Conservation (phyloP, 2,888 invertebrate species). For the Arge pagana region DNA sequence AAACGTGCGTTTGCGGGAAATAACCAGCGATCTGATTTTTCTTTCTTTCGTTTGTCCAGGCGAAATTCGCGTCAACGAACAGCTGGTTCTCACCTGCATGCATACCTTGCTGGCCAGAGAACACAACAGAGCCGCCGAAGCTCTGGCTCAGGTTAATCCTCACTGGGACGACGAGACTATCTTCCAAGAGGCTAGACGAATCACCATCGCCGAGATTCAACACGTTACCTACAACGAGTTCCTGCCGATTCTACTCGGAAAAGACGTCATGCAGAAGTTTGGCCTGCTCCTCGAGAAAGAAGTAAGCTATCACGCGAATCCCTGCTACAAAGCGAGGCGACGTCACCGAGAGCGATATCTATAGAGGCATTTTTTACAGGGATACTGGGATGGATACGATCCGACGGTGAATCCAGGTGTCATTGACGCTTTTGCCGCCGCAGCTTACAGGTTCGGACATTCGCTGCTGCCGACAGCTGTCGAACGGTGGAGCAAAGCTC, state of each 20-base stretch:
- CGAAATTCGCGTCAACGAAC: conserved; percentile 92
- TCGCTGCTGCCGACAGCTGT: conserved; percentile 87
- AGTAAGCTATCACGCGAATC: no score
- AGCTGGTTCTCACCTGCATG: conserved; percentile 87
- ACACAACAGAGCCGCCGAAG: conserved; percentile 84
- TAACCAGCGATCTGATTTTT: no score
- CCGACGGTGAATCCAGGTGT: conserved; percentile 84
- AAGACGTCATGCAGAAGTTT: conserved; percentile 90
- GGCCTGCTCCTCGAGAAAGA: conserved; percentile 82
- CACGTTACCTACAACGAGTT: conserved; percentile 92
- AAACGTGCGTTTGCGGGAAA: no score
- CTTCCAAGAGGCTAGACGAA: conserved; percentile 84
- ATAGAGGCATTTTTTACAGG: conserved; percentile 60
- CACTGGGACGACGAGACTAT: conserved; percentile 94
- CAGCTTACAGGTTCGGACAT: conserved; percentile 91
- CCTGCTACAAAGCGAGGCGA: no score
- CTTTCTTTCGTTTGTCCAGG: conserved; percentile 61
- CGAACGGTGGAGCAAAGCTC: conserved; percentile 93
- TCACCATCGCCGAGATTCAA: conserved; percentile 85
- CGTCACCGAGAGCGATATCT: no score
- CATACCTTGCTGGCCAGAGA: conserved; percentile 90
- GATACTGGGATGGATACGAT: conserved; percentile 85
- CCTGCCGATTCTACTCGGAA: conserved; percentile 84
- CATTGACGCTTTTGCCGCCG: conserved; percentile 87
- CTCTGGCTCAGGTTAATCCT: conserved; percentile 78